Evolutionary conservation across 2,797 vertebrate species (phyloP).

Genomic region (Dendrocincla tyrannina): DNA sequence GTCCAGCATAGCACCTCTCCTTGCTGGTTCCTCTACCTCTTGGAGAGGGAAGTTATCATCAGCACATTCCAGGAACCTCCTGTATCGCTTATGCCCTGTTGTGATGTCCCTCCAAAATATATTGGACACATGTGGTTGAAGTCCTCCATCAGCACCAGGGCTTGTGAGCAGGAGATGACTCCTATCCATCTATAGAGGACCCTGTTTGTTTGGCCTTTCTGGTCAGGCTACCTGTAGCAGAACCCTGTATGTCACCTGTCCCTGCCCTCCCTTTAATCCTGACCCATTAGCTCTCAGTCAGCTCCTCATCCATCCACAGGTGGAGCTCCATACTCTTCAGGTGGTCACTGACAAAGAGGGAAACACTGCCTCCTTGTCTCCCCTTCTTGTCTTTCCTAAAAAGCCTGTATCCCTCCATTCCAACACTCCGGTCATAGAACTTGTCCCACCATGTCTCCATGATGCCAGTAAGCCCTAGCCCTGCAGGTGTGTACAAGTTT

Average conservation of each 20-base stretch:
- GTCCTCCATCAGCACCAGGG: not conserved
- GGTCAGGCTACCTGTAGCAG: not conserved
- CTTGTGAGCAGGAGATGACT: not conserved
- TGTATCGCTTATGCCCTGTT: not conserved
- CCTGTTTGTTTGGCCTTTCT: not conserved
- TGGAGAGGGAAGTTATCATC: not conserved
- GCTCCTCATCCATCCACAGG: not conserved
- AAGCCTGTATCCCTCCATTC: not conserved
- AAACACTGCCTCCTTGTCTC: not conserved
- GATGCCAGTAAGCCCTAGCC: not conserved
- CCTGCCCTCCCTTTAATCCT: not conserved
- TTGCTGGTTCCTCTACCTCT: not conserved
- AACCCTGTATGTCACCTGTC: not conserved
- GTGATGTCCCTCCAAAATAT: not conserved
- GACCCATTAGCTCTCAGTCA: not conserved
- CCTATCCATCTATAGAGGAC: not conserved
- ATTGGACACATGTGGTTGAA: not conserved
- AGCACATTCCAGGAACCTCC: not conserved
- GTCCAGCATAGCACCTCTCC: not conserved
- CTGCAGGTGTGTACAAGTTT: not conserved
- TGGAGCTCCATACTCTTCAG: not conserved
- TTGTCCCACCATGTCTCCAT: not conserved
- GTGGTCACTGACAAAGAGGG: too few species aligned
- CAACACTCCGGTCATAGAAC: not conserved
- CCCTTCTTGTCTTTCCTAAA: rapidly evolving